Evolutionary conservation across 2,113 vertebrate genomes (phyloP).

Genomic region (Oenanthe melanoleuca): DNA sequence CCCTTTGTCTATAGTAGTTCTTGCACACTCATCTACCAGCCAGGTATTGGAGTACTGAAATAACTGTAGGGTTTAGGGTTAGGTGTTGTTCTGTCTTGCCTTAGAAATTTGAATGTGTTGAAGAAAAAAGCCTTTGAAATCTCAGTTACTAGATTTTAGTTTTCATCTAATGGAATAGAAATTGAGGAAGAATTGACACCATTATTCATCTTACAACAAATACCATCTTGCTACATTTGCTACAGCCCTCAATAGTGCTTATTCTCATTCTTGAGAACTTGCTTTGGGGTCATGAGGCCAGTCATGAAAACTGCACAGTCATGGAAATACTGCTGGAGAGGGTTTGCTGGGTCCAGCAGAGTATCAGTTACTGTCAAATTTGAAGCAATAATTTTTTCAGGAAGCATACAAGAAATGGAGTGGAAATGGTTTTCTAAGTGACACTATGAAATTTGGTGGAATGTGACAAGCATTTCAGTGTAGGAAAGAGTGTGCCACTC

Average conservation of each 20-base stretch:
- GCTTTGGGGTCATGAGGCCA: not conserved
- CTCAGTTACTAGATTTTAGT: not conserved
- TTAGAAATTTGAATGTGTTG: not conserved
- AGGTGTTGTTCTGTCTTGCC: not conserved
- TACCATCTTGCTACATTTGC: not conserved
- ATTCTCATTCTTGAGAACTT: not conserved
- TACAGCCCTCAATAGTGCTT: not conserved
- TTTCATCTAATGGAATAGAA: not conserved
- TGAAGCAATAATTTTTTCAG: conserved; percentile 38
- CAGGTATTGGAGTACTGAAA: not conserved
- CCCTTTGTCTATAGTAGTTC: not conserved
- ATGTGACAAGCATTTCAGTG: conserved; percentile 8
- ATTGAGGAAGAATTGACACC: not conserved
- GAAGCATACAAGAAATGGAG: conserved; percentile 15
- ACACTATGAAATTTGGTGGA: not conserved
- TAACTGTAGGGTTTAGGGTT: not conserved
- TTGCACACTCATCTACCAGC: not conserved
- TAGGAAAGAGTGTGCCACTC: not conserved
- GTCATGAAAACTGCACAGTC: not conserved
- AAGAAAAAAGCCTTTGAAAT: not conserved
- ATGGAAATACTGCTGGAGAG: not conserved
- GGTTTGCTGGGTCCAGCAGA: not conserved
- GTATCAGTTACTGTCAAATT: conserved; percentile 20
- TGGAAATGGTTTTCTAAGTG: conserved; percentile 22
- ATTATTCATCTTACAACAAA: not conserved